Percentiles rank a stretch among this genome's conserved stretches.
phyloP scores from a whole-genome alignment of 1,140 invertebrate species.

The Colletes gigas region DNA sequence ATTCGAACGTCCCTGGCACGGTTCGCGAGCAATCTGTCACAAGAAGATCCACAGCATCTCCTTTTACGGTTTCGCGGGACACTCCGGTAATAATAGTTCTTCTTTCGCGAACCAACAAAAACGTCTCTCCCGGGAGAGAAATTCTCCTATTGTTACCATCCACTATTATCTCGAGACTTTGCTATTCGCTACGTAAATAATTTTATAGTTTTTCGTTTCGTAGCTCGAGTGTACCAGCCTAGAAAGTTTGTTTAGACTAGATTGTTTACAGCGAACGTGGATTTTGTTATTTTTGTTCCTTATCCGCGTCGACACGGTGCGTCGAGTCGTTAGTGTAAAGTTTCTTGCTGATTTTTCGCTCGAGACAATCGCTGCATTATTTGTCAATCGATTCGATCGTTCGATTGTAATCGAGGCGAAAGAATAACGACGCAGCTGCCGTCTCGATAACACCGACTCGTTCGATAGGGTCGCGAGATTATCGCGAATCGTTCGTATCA shows the following conservation, averaged over 20 bases:
- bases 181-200: too few relatives aligned
- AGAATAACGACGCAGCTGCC: neutral
- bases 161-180: too few relatives aligned
- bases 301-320: neutral
- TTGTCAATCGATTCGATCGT: conserved; percentile 12
- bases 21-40: conserved; percentile 22
- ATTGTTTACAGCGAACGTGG: too few relatives aligned
- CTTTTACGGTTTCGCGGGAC: conserved; percentile 17
- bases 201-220: too few relatives aligned
- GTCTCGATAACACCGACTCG: neutral
- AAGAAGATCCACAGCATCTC: neutral
- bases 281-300: neutral
- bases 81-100: conserved; percentile 1
- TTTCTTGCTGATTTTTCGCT: neutral
- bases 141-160: too few relatives aligned
- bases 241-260: too few relatives aligned
- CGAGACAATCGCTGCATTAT: conserved; percentile 6
- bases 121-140: neutral
- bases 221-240: too few relatives aligned
- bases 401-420: conserved; percentile 9
- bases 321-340: too few relatives aligned
- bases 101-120: neutral
- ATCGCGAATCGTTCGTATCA: neutral
- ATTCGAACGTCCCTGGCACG: conserved; percentile 39
- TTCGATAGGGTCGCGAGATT: conserved; percentile 1